Evolutionary conservation across 1,140 invertebrate genomes (phyloP), one percentile per base, ranked within the genome.

Genomic region (Anadara kagoshimensis): DNA sequence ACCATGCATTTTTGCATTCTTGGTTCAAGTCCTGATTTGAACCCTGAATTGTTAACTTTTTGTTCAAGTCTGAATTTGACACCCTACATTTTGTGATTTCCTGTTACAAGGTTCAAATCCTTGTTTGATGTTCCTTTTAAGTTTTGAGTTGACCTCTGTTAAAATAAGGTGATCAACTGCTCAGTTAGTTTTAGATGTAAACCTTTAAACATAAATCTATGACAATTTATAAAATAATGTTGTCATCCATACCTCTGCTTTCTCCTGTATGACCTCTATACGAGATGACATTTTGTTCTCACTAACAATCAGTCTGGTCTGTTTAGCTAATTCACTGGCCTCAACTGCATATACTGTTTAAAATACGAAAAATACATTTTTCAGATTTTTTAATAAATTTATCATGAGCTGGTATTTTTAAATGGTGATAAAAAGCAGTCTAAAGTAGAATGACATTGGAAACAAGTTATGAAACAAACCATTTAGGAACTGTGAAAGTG

Each of bases 241-340:
- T 49, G 24, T 49, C 45, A 47, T 16, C 0, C 43, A 22, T 69
- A 79, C 74, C 75, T 89, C 88, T 24, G 88, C 83, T 54, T 80
- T 79, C n/a, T 84, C 79, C 22, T 87, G 80, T 22, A 89, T 81
- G 20, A 89, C 83, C 29, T 78, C 78, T 20, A 90, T 85, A 62
- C 79, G 80, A 43, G 87, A 75, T 0, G 81, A 64, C 24, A 88
- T 79, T 10, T 80, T 80, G 68, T 90, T 89, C 26, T 86, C 81
- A 29, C 80, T 75, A 54, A 83, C 77, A 61, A 87, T 76, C 51
- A 76, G 59, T 53, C 69, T 16, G 43, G 81, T 80, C 7, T 82
- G 68, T 14, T 53, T 44, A 16, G 85, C 82, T 43, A 84, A 79
- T 26, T 69, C 66, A 61, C 83, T 85, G 0, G 83, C 85, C 64